Evolutionary conservation across 2,888 invertebrate genomes (phyloP), one percentile per base, ranked within the genome.

Genomic region (Volucella zonaria): DNA sequence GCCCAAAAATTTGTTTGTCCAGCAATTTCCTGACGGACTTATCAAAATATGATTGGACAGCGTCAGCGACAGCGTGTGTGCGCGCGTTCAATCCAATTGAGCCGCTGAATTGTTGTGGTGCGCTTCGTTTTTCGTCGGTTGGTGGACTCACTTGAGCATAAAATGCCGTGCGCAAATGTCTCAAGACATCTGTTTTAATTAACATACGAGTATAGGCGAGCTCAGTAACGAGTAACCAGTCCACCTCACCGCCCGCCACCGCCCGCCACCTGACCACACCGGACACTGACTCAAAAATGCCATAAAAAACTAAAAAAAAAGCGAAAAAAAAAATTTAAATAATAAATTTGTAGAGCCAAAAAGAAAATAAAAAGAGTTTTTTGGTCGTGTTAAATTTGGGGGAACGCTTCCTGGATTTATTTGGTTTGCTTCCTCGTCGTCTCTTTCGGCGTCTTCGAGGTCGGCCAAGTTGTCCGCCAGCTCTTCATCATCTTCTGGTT

Each of bases 131-230:
- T 15, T 3, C 15, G 14, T 42, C 15, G 56, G 11, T 43, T 42
- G 38, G 40, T 42, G 59, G 56, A 70, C 73, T 59, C 83, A 85
- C 80, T 85, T 85, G 83, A 80, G 80, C 83, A 80, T 85, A 73
- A 85, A 80, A 85, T 85, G 54, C 83, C 83, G 71, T 80, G 80
- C 61, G 76, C 80, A 18, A 76, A 73, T 85, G 85, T 85, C 85
- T 85, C 80, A 76, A 85, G 85, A 85, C 80, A 85, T 85, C 80
- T 85, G 85, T 85, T 85, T 85, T 85, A 85, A 85, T 85, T 85
- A 85, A 77, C 80, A 67, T 31, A n/a, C n/a, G n/a, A n/a, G n/a
- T n/a, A 31, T 83, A 71, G 68, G 49, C 61, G 67, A 76, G 49
- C 31, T 31, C 67, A 74, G 45, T 71, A 59, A 59, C 31, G 31